Evolutionary conservation across 2,113 vertebrate species (phyloP), one percentile per base, ranked within the genome.

Genomic region (Tychaedon coryphoeus): DNA sequence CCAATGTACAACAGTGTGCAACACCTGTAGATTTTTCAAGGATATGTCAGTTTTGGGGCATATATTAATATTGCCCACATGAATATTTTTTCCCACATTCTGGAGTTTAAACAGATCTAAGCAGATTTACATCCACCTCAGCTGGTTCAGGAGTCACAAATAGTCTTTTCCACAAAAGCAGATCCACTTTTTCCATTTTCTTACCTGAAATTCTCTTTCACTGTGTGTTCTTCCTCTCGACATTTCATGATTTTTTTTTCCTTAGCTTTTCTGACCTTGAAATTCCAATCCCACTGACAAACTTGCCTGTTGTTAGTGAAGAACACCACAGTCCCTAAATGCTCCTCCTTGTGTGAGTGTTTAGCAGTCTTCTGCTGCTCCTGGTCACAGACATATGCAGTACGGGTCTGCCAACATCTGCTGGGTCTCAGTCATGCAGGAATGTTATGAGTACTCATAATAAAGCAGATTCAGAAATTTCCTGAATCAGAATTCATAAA

Each of bases 401-500:
- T 8, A n/a, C 0, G 0, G 43, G 12, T 74, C 80, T 92, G 16
- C 28, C 38, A 51, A 6, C 7, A 5, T 18, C 38, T 19, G 12
- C 56, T 51, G 65, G 26, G 19, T 51, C 53, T 62, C 67, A 57
- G 28, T 40, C 65, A 18, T 1, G 1, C 12, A 57, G 22, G 33
- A 50, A 12, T 33, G 17, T 2, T 24, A 2, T 5, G 22, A 6
- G 4, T 36, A 28, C 5, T 45, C 0, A 0, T 12, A 76, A 70
- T 26, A 66, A 94, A 67, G 9, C 38, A 62, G 60, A 85, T 50
- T 31, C 40, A 61, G 57, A 60, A 92, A 34, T n/a, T 58, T 34
- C 24, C 24, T 40, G 26, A 60, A 67, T 60, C 14, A 23, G 11
- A 91, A 34, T 60, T 78, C 48, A 60, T 8, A 75, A 22, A 48